Conservation (phyloP, 2,888 invertebrate genomes). For the Thumatha senex region DNA sequence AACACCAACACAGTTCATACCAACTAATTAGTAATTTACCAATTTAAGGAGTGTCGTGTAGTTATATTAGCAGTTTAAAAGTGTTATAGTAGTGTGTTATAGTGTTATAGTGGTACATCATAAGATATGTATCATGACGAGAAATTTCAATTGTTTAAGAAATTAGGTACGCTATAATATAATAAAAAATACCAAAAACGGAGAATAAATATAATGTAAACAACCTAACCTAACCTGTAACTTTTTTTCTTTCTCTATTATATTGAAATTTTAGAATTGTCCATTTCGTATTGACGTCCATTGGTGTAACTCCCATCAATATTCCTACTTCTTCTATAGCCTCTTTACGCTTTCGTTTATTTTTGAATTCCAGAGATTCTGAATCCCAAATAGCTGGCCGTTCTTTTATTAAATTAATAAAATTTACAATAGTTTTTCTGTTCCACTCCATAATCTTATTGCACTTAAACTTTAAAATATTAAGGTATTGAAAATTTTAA, state of each 20-base stretch:
- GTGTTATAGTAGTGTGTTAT: no score
- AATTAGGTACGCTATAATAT: no score
- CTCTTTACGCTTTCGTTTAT: conserved; percentile 6
- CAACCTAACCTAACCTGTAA: conserved; percentile 4
- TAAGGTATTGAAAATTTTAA: background rate
- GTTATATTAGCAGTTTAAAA: no score
- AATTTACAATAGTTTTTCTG: conserved; percentile 10
- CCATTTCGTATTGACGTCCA: conserved; percentile 12
- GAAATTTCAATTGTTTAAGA: no score
- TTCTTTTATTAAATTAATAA: conserved; percentile 10
- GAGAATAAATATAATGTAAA: no score
- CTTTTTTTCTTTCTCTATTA: conserved; percentile 10
- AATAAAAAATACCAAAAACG: no score
- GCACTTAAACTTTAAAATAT: background rate
- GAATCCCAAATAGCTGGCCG: conserved; percentile 8
- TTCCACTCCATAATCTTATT: conserved; percentile 9
- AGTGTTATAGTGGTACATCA: no score
- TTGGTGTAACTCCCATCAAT: conserved; percentile 9
- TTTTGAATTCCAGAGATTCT: conserved; percentile 5
- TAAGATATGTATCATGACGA: no score
- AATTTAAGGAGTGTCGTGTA: no score
- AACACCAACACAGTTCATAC: no score
- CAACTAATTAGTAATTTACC: no score
- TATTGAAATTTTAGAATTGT: conserved; percentile 10
- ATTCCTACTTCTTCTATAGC: conserved; percentile 12